A percentile compares a stretch with the other conserved stretches of the same genome.
phyloP scores from a whole-genome alignment of 2,113 vertebrate species.

The Heloderma charlesbogerti region DNA sequence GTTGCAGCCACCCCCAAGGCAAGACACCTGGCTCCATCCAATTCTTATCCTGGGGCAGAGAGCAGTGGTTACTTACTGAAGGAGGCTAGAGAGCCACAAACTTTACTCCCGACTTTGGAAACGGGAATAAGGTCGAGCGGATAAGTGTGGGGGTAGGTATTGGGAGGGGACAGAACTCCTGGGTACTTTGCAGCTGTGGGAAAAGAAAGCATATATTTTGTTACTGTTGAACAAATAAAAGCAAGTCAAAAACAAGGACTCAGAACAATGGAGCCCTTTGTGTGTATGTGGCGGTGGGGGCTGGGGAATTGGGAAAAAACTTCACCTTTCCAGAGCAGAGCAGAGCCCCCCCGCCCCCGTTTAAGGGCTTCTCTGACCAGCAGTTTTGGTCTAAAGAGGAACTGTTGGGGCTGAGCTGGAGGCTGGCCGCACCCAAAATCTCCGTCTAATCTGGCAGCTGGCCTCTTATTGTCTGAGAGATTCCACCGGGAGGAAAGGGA shows the following conservation, averaged over 20 bases:
- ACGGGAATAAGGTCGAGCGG: no score
- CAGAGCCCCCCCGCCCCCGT: background rate
- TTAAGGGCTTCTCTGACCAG: background rate
- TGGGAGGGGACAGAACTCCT: background rate
- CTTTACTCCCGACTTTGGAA: background rate
- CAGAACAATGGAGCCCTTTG: background rate
- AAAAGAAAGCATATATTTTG: no score
- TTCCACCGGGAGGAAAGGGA: background rate
- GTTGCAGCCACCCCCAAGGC: background rate
- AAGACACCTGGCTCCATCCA: background rate
- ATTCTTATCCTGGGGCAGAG: no score
- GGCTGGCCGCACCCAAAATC: background rate
- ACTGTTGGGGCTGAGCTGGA: background rate
- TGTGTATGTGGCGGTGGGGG: no score
- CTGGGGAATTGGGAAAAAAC: background rate
- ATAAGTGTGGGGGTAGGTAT: background rate
- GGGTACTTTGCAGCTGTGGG: background rate
- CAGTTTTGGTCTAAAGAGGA: background rate
- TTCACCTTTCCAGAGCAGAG: background rate
- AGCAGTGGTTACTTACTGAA: background rate
- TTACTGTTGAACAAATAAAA: background rate
- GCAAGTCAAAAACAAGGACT: background rate
- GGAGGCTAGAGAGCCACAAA: no score
- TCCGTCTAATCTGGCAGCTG: background rate
- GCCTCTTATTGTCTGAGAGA: background rate